Evolutionary conservation across 2,888 invertebrate genomes (phyloP).

Genomic region (Craniophora ligustri): DNA sequence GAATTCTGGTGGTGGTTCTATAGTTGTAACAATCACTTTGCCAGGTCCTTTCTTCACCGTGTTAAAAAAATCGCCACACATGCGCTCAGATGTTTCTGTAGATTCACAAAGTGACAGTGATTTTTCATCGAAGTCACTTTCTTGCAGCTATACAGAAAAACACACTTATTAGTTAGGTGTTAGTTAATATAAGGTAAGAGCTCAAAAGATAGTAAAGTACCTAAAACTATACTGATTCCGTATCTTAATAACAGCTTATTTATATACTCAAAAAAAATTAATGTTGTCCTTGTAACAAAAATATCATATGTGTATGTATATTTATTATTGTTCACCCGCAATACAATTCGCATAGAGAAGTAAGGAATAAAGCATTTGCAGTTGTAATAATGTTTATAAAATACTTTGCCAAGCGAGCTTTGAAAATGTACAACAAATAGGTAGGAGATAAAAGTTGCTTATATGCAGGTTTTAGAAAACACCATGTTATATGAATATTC

Average conservation of each 20-base stretch:
- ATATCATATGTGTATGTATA: too few species aligned
- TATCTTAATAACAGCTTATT: too few species aligned
- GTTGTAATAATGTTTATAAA: not conserved
- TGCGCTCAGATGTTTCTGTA: slow-evolving; percentile 92
- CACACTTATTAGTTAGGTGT: not conserved
- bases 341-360: not conserved
- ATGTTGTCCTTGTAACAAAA: too few species aligned
- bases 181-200: too few species aligned
- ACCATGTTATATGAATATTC: too few species aligned
- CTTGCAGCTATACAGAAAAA: slow-evolving; percentile 89
- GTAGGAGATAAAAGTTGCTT: too few species aligned
- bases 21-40: slow-evolving; percentile 89
- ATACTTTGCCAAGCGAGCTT: too few species aligned
- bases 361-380: not conserved
- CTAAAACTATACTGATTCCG: too few species aligned
- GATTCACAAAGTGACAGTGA: slow-evolving; percentile 94
- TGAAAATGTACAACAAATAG: too few species aligned
- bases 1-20: slow-evolving; percentile 95
- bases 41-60: slow-evolving; percentile 94
- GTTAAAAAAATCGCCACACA: slow-evolving; percentile 94
- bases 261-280: too few species aligned
- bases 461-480: too few species aligned
- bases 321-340: too few species aligned
- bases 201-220: not conserved
- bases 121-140: slow-evolving; percentile 94